Evolutionary conservation across 92 coral and sea anemone species (phyloP), one percentile per base, ranked within the genome.

Genomic region (Palythoa caribaeorum): DNA sequence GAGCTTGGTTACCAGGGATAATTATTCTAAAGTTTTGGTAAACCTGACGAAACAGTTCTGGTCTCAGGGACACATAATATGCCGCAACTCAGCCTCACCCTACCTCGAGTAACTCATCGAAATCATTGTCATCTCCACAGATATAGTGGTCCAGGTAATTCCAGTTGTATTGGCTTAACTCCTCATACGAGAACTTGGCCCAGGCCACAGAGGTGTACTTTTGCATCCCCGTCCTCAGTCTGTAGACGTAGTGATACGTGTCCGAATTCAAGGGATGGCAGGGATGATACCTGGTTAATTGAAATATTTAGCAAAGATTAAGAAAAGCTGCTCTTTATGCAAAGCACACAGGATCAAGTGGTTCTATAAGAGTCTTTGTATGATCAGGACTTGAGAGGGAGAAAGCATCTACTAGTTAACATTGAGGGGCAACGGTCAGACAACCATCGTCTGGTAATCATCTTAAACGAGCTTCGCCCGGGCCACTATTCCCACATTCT

Each of bases 131-230:
- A 73, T 94, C 96, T 1, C 96, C 94, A 38, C 94, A 92, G 28
- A 97, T 94, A 78, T 97, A 92, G 80, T 97, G 99, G 90, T 97
- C 99, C 83, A 97, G 88, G 75, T 97, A 97, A 80, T 97, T 97
- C 99, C 99, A 97, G 81, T 95, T 97, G 78, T 97, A 97, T 62
- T 86, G 90, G 88, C 91, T 93, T 89, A 95, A 79, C 84, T 94
- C 95, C 63, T 95, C 96, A 83, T 92, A 93, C 3, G 87, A 87
- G 65, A 97, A 97, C 53, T 80, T 73, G 8, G 90, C 93, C 73
- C 86, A 66, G 39, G 86, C 86, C 76, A 81, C 86, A 44, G 86
- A 81, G 47, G 86, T 44, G 38, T 63, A 47, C 1, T 51, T 68
- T 69, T 36, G 37, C 86, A 68, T 81, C 60, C 86, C 75, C 13